phyloP scores from a whole-genome alignment of 2,888 invertebrate genomes.

The Drosophila trichaetosa region DNA sequence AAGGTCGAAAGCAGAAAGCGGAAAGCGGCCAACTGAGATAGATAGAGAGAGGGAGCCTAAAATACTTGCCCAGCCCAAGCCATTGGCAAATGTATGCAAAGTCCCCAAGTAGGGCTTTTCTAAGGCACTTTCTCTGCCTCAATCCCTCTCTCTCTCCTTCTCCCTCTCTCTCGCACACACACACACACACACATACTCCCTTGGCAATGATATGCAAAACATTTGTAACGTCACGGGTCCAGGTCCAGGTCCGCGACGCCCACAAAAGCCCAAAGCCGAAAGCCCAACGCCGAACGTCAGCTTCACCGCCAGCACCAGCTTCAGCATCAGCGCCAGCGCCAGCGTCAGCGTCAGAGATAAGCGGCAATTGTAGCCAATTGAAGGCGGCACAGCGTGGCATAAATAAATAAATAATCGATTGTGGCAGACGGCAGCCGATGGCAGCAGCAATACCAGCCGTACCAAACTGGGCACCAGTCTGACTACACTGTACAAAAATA shows the following conservation, averaged over 20 bases:
- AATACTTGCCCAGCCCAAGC: conserved; percentile 63
- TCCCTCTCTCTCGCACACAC: too few relatives aligned
- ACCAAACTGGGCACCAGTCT: conserved; percentile 16
- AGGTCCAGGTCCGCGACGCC: conserved; percentile 17
- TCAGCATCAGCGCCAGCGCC: neutral
- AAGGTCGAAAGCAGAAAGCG: neutral
- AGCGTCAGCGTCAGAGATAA: conserved; percentile 59
- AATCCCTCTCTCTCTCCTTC: neutral
- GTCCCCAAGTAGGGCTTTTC: conserved; percentile 53
- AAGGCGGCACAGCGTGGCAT: conserved; percentile 71
- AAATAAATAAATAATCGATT: conserved; percentile 80
- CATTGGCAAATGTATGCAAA: conserved; percentile 73
- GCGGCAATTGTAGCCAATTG: conserved; percentile 77
- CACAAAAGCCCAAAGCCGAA: conserved; percentile 24
- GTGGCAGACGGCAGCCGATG: conserved; percentile 33
- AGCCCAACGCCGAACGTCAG: conserved; percentile 1
- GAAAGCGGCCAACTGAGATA: neutral
- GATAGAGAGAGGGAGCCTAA: conserved; percentile 49
- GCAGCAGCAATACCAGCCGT: neutral
- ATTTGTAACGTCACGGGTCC: conserved; percentile 45
- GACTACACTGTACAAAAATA: conserved; percentile 4
- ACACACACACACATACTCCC: neutral
- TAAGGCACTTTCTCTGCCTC: conserved; percentile 37
- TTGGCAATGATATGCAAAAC: conserved; percentile 75
- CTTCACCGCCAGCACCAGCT: conserved; percentile 19